These are phyloP conservation scores for Macrosteles quadrilineatus DNA, from an alignment of 1,140 invertebrate genomes.

Conservation along the genomic window DNA sequence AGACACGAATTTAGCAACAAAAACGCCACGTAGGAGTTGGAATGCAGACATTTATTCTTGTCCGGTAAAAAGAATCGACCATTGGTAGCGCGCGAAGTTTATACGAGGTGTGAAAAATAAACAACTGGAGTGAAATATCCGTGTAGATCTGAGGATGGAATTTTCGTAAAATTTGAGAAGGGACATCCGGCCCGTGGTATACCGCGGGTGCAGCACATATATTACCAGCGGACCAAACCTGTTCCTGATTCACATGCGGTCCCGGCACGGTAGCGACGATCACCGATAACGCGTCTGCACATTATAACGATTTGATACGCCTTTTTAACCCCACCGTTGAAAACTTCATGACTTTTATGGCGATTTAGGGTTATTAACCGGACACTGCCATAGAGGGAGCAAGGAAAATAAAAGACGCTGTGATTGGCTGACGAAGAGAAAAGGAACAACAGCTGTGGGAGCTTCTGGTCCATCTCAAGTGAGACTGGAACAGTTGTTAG, in stretches of 20 bases:
- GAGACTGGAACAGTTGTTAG: too few relatives aligned
- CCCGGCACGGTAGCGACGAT: conserved; percentile 16
- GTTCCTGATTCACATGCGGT: too few relatives aligned
- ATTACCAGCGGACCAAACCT: conserved; percentile 1
- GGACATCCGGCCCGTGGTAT: neutral
- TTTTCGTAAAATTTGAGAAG: conserved; percentile 20
- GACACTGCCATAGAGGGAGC: neutral
- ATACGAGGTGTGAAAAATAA: conserved; percentile 23
- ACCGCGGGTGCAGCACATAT: conserved; percentile 10
- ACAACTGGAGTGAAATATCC: conserved; percentile 10
- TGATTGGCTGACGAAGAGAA: conserved; percentile 6
- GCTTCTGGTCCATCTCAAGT: too few relatives aligned
- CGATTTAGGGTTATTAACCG: conserved; percentile 19
- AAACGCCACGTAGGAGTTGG: neutral
- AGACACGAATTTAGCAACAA: too few relatives aligned
- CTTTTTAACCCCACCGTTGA: conserved; percentile 22
- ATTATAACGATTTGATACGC: conserved; percentile 26
- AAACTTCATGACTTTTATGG: conserved; percentile 23
- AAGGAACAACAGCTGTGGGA: too few relatives aligned
- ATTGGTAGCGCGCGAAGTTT: conserved; percentile 10
- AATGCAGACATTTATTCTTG: conserved; percentile 19
- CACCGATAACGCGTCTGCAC: conserved; percentile 3
- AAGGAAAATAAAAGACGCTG: neutral
- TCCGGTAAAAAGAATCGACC: neutral
- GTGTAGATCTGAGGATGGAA: conserved; percentile 9